Percentiles rank a stretch among this genome's conserved stretches.
phyloP scores from a whole-genome alignment of 2,113 vertebrate genomes.

The Dasyurus viverrinus region DNA sequence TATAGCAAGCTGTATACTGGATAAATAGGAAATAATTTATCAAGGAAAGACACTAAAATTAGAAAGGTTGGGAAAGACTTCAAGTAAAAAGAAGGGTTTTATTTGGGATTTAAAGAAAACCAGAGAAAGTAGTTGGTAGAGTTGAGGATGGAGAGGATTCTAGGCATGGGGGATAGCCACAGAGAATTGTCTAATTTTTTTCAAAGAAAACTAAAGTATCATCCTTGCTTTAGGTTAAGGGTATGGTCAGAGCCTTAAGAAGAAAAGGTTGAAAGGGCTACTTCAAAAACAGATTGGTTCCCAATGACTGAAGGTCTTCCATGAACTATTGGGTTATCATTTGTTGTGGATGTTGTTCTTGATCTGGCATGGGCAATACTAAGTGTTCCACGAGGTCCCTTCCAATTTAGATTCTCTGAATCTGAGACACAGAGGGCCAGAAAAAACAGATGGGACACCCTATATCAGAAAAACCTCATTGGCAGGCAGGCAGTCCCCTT shows the following conservation, averaged over 20 bases:
- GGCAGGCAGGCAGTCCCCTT: constrained; percentile 45
- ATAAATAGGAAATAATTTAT: neutral
- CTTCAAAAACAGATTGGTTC: neutral
- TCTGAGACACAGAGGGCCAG: neutral
- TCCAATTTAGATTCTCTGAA: neutral
- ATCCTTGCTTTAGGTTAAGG: neutral
- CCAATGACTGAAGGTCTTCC: neutral
- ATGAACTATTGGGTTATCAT: neutral
- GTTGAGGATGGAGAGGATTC: no score
- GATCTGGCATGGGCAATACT: neutral
- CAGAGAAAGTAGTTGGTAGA: no score
- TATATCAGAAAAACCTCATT: constrained; percentile 6
- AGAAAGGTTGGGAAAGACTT: neutral
- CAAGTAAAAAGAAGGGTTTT: neutral
- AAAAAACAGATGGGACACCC: neutral
- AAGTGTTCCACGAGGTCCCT: neutral
- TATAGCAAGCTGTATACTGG: neutral
- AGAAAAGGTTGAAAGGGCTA: neutral
- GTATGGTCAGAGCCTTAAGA: no score
- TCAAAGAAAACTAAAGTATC: neutral
- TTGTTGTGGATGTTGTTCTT: neutral
- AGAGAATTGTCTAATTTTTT: neutral
- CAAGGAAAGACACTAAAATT: neutral
- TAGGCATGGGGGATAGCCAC: neutral
- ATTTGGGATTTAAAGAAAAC: neutral